Conservation (phyloP, 2,888 invertebrate species). For the Agonopterix heracliana region DNA sequence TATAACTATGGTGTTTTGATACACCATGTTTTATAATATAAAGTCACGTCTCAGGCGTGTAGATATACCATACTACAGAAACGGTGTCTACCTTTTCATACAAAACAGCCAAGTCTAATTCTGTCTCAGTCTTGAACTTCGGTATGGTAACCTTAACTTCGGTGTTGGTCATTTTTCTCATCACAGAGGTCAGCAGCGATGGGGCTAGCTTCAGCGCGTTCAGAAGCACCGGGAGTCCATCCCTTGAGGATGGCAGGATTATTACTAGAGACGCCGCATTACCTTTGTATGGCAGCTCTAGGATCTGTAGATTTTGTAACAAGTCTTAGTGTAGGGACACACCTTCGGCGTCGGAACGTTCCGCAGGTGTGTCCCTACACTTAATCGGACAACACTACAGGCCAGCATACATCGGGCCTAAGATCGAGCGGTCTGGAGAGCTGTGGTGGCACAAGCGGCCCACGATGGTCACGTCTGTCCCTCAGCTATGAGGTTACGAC, state of each 20-base stretch:
- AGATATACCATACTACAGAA: not conserved
- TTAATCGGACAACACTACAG: too few relatives aligned
- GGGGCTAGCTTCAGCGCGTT: conserved; percentile 31
- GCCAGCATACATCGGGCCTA: too few relatives aligned
- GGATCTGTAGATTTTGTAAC: conserved; percentile 52
- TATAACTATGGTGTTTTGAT: too few relatives aligned
- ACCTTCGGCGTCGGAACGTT: too few relatives aligned
- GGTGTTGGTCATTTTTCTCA: conserved; percentile 59
- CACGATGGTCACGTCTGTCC: too few relatives aligned
- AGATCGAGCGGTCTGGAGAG: too few relatives aligned
- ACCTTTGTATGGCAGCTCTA: conserved; percentile 83
- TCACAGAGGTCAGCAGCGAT: conserved; percentile 41
- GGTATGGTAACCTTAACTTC: conserved; percentile 79
- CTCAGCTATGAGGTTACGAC: too few relatives aligned
- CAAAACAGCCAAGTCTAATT: conserved; percentile 71
- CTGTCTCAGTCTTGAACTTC: conserved; percentile 81
- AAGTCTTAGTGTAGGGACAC: too few relatives aligned
- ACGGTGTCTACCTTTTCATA: conserved; percentile 67
- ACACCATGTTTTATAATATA: too few relatives aligned
- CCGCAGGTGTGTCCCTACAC: too few relatives aligned
- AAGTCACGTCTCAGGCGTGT: too few relatives aligned
- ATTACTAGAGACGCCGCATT: conserved; percentile 81
- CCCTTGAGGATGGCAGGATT: conserved; percentile 79
- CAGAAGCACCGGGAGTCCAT: conserved; percentile 68
- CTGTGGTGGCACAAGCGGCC: too few relatives aligned